Evolutionary conservation across 2,113 vertebrate genomes (phyloP).

Genomic region (Pelvicachromis taeniatus): DNA sequence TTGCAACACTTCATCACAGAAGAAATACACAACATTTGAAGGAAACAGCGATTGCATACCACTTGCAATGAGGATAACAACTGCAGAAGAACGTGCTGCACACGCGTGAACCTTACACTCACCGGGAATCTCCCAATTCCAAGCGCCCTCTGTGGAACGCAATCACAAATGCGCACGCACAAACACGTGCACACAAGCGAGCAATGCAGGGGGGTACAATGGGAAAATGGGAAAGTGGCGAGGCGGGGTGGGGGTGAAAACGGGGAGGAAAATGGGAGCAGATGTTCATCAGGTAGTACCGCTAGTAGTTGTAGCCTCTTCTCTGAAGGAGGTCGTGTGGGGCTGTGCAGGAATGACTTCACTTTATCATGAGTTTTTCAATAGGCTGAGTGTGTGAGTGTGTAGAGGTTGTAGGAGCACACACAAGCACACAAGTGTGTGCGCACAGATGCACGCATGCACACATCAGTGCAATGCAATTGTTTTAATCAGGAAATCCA

Average conservation of each 20-base stretch:
- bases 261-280: slow-evolving; percentile 52
- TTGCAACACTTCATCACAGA: neutral
- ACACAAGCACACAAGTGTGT: neutral
- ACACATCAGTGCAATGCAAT: neutral
- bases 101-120: neutral
- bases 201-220: slow-evolving; percentile 25
- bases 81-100: neutral
- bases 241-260: neutral
- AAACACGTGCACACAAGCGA: neutral
- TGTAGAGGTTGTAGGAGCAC: neutral
- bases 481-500: neutral
- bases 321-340: slow-evolving; percentile 46
- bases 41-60: neutral
- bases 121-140: neutral
- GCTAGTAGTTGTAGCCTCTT: slow-evolving; percentile 59
- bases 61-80: neutral
- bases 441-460: neutral
- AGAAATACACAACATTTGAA: neutral
- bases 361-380: slow-evolving; percentile 39
- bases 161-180: neutral
- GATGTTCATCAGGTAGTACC: slow-evolving; percentile 64
- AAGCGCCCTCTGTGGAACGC: neutral
- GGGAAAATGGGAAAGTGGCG: slow-evolving; percentile 3
- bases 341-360: slow-evolving; percentile 59
- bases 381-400: neutral